phyloP scores from a whole-genome alignment of 1,140 invertebrate genomes.

The Bradynema listronoti region DNA sequence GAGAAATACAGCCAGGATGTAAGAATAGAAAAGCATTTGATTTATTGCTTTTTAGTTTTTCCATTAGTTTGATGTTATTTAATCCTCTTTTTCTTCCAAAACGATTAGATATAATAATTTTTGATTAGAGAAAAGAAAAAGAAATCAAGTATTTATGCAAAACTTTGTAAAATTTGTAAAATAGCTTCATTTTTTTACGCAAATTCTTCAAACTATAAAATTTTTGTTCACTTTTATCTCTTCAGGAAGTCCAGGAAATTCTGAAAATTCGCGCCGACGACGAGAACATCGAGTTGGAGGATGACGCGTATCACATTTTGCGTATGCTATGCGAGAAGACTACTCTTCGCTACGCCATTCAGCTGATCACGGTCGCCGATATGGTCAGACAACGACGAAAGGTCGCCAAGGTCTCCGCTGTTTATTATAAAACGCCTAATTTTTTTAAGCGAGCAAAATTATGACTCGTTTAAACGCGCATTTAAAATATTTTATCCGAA shows the following conservation, averaged over 20 bases:
- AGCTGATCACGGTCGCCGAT: slow-evolving; percentile 88
- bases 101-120: no score
- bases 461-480: no score
- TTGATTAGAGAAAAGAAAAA: no score
- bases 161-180: slow-evolving; percentile 7
- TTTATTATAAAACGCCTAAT: no score
- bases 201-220: slow-evolving; percentile 4
- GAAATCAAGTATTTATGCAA: not conserved
- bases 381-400: slow-evolving; percentile 70
- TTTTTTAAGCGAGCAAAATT: no score
- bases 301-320: slow-evolving; percentile 67
- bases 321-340: not conserved
- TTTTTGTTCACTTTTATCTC: not conserved
- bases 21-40: no score
- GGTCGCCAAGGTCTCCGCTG: slow-evolving; percentile 64
- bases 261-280: slow-evolving; percentile 66
- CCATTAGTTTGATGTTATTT: no score
- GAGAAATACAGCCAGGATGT: slow-evolving; percentile 73
- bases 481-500: no score
- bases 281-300: slow-evolving; percentile 89
- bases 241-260: slow-evolving; percentile 46
- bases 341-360: slow-evolving; percentile 77
- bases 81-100: no score
- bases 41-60: no score
- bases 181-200: no score